A percentile compares a stretch with the other conserved stretches of the same genome.
phyloP scores from a whole-genome alignment of 2,113 vertebrate genomes.

The Crotalus horridus region DNA sequence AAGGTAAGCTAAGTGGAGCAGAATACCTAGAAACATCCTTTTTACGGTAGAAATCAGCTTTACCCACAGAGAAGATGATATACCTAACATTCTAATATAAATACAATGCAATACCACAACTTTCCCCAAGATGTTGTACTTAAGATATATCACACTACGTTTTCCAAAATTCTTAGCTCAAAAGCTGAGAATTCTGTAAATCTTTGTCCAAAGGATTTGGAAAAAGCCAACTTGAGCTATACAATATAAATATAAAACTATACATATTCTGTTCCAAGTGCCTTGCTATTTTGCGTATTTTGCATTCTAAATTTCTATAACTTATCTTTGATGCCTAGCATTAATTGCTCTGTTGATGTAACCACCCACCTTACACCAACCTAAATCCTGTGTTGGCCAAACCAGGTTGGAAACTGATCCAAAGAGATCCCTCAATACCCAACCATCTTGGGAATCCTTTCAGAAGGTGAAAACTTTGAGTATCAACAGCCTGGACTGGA shows the following conservation, averaged over 20 bases:
- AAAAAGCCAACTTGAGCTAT: neutral
- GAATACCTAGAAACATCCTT: neutral
- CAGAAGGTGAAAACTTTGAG: neutral
- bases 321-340: neutral
- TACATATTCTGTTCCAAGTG: neutral
- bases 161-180: neutral
- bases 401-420: neutral
- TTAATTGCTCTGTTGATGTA: neutral
- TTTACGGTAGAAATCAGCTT: neutral
- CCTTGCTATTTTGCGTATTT: neutral
- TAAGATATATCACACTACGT: neutral
- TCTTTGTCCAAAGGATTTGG: neutral
- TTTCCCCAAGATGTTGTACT: neutral
- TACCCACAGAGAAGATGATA: neutral
- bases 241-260: neutral
- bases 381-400: neutral
- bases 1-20: neutral
- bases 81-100: neutral
- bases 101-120: neutral
- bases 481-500: neutral
- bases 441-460: neutral
- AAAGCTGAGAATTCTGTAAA: neutral
- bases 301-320: neutral
- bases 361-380: neutral
- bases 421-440: neutral